phyloP scores from a whole-genome alignment of 2,113 vertebrate species.

The Acrocephalus arundinaceus region DNA sequence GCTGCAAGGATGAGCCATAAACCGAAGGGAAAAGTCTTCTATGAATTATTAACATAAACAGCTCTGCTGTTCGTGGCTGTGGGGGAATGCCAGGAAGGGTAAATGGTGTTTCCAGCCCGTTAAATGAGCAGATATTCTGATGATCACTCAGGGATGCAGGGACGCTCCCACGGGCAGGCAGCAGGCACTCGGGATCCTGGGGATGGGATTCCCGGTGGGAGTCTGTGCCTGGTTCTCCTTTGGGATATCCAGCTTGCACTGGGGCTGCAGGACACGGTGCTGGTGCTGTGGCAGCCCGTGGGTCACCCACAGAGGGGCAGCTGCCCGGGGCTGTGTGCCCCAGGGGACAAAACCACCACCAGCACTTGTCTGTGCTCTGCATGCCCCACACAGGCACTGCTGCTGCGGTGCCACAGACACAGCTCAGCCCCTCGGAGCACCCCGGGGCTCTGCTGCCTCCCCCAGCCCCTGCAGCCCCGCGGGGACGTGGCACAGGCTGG shows the following conservation, averaged over 20 bases:
- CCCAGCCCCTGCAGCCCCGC: fast-evolving
- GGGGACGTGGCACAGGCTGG: background rate
- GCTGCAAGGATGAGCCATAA: background rate
- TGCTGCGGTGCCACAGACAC: background rate
- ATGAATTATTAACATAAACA: constrained; percentile 45
- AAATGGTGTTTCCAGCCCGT: background rate
- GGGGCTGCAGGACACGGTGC: background rate
- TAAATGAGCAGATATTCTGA: background rate
- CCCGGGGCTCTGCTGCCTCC: background rate
- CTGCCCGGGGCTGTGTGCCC: background rate
- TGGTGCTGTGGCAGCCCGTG: background rate
- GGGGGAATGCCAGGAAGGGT: background rate
- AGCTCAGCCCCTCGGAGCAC: fast-evolving
- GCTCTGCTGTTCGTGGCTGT: background rate
- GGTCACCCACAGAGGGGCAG: background rate
- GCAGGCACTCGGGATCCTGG: background rate
- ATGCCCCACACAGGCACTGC: background rate
- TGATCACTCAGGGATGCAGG: background rate
- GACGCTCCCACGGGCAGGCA: background rate
- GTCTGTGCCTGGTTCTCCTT: fast-evolving
- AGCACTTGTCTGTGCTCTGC: fast-evolving
- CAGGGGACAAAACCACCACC: background rate
- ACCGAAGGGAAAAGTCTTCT: background rate
- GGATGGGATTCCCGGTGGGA: background rate
- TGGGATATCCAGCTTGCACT: background rate